phyloP scores from a whole-genome alignment of 2,113 vertebrate genomes.

The Cynopterus brachyotis region DNA sequence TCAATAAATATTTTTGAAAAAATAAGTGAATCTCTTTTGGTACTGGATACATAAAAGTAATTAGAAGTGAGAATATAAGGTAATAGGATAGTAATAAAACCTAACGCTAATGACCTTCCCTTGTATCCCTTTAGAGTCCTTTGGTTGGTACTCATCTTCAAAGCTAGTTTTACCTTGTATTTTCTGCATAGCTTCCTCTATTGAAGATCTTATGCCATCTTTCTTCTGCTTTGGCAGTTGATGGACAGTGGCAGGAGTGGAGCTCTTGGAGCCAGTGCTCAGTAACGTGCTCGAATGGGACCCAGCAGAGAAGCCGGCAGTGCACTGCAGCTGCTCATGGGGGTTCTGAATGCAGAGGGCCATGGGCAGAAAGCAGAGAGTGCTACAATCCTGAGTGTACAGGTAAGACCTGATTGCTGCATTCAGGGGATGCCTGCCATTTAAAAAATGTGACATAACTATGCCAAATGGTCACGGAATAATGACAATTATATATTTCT shows the following conservation, averaged over 20 bases:
- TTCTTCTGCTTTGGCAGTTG: slow-evolving; percentile 87
- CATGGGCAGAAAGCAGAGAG: slow-evolving; percentile 98
- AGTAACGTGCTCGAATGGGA: slow-evolving; percentile 98
- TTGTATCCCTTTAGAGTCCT: not conserved
- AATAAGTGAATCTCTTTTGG: not conserved
- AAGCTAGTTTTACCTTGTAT: not conserved
- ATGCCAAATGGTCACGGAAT: not conserved
- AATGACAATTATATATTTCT: not conserved
- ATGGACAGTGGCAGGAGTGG: slow-evolving; percentile 99
- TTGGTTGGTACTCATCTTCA: not conserved
- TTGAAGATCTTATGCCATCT: not conserved
- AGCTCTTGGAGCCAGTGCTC: slow-evolving; percentile 98
- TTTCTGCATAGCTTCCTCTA: not conserved
- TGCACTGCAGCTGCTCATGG: slow-evolving; percentile 96
- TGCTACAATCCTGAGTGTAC: slow-evolving; percentile 97
- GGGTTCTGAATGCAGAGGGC: slow-evolving; percentile 96
- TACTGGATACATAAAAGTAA: not conserved
- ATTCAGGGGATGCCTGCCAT: accelerated
- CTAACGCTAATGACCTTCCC: not conserved
- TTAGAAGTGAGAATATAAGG: not conserved
- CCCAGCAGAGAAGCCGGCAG: slow-evolving; percentile 96
- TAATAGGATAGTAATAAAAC: not conserved
- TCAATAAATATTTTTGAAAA: not conserved
- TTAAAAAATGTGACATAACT: not conserved
- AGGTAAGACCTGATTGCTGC: slow-evolving; percentile 83